phyloP scores from a whole-genome alignment of 2,888 invertebrate genomes.

The Eupsilia transversa region DNA sequence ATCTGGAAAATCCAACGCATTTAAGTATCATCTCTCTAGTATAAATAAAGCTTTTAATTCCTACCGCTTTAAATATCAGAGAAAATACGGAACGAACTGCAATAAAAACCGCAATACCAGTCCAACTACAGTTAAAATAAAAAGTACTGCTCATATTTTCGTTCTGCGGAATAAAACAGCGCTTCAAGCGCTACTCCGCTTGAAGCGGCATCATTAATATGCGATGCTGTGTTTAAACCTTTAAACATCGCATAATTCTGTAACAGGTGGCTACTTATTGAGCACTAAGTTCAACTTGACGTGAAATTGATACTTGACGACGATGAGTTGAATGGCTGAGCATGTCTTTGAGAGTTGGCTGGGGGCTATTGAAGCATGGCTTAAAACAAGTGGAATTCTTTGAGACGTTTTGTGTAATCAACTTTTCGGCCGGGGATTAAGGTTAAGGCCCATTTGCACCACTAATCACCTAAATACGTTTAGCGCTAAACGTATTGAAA shows the following conservation, averaged over 20 bases:
- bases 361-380: slow-evolving; percentile 15
- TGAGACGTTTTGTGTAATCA: slow-evolving; percentile 9
- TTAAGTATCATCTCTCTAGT: neutral
- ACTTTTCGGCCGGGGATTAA: neutral
- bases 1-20: neutral
- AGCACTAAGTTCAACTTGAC: slow-evolving; percentile 46
- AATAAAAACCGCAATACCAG: slow-evolving; percentile 33
- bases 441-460: too few relatives aligned
- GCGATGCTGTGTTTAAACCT: slow-evolving; percentile 44
- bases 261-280: slow-evolving; percentile 64
- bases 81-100: slow-evolving; percentile 20
- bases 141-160: slow-evolving; percentile 48
- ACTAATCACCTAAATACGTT: neutral
- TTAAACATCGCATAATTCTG: slow-evolving; percentile 46
- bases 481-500: neutral
- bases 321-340: slow-evolving; percentile 29
- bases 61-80: slow-evolving; percentile 12
- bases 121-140: slow-evolving; percentile 36
- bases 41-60: slow-evolving; percentile 4
- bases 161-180: slow-evolving; percentile 42
- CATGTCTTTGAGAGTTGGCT: slow-evolving; percentile 12
- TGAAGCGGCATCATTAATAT: slow-evolving; percentile 55
- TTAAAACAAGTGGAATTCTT: slow-evolving; percentile 18
- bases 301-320: slow-evolving; percentile 55
- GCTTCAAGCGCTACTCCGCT: slow-evolving; percentile 42